A percentile compares a stretch with the other conserved stretches of the same genome.
Conservation (phyloP, 2,888 invertebrate species). For the Pedicia rivosa region DNA sequence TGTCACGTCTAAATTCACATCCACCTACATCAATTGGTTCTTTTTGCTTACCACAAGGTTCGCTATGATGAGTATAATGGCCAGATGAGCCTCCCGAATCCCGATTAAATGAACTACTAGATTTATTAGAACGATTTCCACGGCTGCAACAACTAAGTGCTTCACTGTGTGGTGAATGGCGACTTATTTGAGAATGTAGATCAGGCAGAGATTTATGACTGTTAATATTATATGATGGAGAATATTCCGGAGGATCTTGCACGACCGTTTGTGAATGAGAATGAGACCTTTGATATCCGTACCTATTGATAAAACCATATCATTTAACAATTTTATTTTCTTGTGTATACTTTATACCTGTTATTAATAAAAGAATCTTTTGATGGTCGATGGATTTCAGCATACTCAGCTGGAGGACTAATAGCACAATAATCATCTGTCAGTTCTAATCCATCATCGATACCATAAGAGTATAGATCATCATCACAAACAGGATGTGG, state of each 20-base stretch:
- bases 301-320: constrained; percentile 15
- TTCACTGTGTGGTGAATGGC: constrained; percentile 31
- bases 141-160: constrained; percentile 31
- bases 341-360: constrained; percentile 11
- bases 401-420: constrained; percentile 58
- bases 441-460: constrained; percentile 26
- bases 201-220: constrained; percentile 75
- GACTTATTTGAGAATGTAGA: constrained; percentile 43
- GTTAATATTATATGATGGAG: constrained; percentile 37
- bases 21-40: constrained; percentile 14
- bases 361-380: constrained; percentile 18
- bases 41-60: constrained; percentile 39
- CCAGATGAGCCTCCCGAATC: constrained; percentile 73
- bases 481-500: constrained; percentile 19
- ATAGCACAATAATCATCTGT: constrained; percentile 40
- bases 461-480: constrained; percentile 22
- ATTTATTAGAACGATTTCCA: constrained; percentile 31
- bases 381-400: constrained; percentile 26
- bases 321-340: constrained; percentile 16
- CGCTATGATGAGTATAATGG: constrained; percentile 67
- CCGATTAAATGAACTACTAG: constrained; percentile 49
- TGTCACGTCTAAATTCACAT: constrained; percentile 41
- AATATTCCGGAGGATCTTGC: constrained; percentile 33
- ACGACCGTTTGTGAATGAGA: constrained; percentile 46
- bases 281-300: constrained; percentile 37